phyloP scores from a whole-genome alignment of 2,797 vertebrate genomes.

The Sciurus carolinensis region DNA sequence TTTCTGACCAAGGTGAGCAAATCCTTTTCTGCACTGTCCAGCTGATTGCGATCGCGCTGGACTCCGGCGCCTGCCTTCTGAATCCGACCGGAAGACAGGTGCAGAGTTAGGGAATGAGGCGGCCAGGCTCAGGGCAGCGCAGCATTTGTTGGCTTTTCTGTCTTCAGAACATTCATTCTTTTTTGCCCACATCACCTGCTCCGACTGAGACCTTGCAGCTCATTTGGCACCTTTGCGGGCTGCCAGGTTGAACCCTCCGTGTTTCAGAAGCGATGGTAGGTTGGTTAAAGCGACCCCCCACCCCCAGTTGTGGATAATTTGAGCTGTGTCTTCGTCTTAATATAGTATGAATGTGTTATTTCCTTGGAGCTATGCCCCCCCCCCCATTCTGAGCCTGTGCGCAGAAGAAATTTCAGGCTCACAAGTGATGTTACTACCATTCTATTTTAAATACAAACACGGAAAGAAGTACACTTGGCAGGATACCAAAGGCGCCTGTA shows the following conservation, averaged over 20 bases:
- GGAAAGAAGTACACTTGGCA: conserved; percentile 80
- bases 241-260: conserved; percentile 45
- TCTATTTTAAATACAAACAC: conserved; percentile 86
- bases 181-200: conserved; percentile 1
- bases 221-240: conserved; percentile 14
- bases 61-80: neutral
- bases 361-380: conserved; percentile 62
- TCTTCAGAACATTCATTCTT: neutral
- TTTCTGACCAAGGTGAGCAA: conserved; percentile 68
- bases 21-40: neutral
- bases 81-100: neutral
- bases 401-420: conserved; percentile 80
- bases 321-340: conserved; percentile 68
- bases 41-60: neutral
- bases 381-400: conserved; percentile 69
- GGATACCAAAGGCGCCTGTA: conserved; percentile 73
- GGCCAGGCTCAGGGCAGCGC: neutral
- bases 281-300: conserved; percentile 24
- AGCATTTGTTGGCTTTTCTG: neutral
- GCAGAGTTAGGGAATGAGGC: neutral
- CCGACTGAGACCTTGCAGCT: neutral
- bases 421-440: conserved; percentile 83
- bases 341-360: conserved; percentile 77
- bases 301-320: conserved; percentile 58
- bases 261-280: conserved; percentile 51